Conservation (phyloP, 2,888 invertebrate species). For the Eilema sororculum region DNA sequence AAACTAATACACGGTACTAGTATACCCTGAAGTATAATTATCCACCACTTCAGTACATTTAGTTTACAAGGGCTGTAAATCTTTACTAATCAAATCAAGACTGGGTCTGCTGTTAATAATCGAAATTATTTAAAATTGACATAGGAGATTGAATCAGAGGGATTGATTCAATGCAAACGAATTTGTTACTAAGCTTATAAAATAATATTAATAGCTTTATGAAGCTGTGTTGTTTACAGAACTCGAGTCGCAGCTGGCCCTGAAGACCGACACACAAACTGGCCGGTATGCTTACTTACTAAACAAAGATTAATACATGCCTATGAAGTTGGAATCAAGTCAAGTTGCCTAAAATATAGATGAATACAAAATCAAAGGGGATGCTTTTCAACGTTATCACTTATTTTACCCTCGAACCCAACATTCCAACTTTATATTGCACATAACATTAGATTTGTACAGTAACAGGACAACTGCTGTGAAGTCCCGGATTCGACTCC, state of each 20-base stretch:
- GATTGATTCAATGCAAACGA: no score
- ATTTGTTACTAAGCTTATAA: constrained; percentile 14
- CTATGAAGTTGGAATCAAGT: neutral
- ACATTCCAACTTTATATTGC: no score
- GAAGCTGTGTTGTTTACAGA: constrained; percentile 85
- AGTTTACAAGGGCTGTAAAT: neutral
- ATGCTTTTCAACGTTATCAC: neutral
- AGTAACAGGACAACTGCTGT: neutral
- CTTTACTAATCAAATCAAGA: constrained; percentile 41
- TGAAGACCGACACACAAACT: constrained; percentile 53
- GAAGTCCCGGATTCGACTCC: neutral
- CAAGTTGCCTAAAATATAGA: neutral
- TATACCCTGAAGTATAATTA: neutral
- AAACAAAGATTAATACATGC: neutral
- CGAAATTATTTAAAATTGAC: neutral
- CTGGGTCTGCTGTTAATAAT: constrained; percentile 28
- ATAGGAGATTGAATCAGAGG: neutral
- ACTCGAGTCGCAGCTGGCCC: constrained; percentile 68
- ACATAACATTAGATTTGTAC: neutral
- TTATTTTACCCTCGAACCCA: neutral
- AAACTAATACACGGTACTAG: neutral
- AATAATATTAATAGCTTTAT: constrained; percentile 60
- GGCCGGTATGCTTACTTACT: constrained; percentile 68
- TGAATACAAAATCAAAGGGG: neutral
- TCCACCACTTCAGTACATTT: neutral